phyloP scores from a whole-genome alignment of 2,113 vertebrate species.

The Serilophus lunatus region DNA sequence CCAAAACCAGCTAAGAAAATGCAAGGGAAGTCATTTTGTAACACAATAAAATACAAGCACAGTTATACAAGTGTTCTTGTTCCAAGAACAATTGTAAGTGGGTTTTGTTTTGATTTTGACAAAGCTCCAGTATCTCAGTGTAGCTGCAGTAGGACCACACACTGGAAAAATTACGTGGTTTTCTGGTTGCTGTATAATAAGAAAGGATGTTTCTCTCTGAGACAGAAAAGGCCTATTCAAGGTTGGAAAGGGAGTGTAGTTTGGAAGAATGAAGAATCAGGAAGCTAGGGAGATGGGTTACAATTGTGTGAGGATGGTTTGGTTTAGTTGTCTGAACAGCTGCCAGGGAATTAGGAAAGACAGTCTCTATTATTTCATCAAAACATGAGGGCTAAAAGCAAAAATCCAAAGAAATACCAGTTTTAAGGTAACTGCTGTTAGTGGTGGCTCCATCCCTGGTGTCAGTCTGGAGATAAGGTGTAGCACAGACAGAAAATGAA shows the following conservation, averaged over 20 bases:
- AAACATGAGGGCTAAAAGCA: neutral
- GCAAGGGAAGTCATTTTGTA: conserved; percentile 39
- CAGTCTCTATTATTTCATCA: neutral
- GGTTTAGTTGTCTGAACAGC: neutral
- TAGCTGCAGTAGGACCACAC: conserved; percentile 61
- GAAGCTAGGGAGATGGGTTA: conserved; percentile 33
- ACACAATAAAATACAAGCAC: conserved; percentile 44
- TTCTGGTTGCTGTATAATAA: conserved; percentile 45
- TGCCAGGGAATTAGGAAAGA: neutral
- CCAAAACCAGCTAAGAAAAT: conserved; percentile 49
- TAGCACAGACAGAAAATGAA: neutral
- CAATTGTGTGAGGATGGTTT: neutral
- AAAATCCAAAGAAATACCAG: neutral
- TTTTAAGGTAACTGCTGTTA: neutral
- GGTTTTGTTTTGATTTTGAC: conserved; percentile 65
- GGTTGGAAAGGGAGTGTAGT: neutral
- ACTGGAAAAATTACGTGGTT: conserved; percentile 52
- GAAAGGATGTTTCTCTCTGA: conserved; percentile 33
- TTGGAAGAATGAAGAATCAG: neutral
- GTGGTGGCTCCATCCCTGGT: neutral
- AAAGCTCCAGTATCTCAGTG: conserved; percentile 52
- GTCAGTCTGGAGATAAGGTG: neutral
- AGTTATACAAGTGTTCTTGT: conserved; percentile 51
- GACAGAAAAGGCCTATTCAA: conserved; percentile 52
- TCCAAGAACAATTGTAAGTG: conserved; percentile 66